Evolutionary conservation across 1,140 invertebrate species (phyloP), one percentile per base, ranked within the genome.

Genomic region (Pseudomyrmex pallidus): DNA sequence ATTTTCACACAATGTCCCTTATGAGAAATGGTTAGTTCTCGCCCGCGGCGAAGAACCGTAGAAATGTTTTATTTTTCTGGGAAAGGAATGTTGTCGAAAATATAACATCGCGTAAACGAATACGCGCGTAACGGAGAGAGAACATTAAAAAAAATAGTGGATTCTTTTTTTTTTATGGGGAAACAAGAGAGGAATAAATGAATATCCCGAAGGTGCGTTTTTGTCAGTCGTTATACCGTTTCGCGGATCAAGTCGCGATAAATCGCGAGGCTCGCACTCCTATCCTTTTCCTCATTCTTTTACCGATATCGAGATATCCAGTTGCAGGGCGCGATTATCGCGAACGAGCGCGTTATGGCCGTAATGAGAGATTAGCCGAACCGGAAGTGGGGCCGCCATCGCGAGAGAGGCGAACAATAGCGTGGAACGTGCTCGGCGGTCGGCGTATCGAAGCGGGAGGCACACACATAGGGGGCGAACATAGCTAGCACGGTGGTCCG

Each of bases 351-450:
- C 64, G 77, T 74, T 80, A 85, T 25, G 66, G 46, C 35, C 48
- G 56, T 76, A 87, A 87, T 85, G 82, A 74, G 67, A 88, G 52
- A 85, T 85, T 87, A 85, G 46, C 59, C 63, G 82, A 78, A 88
- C 77, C 87, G 87, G 87, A 89, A 89, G 80, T 48, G 35, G 35
- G 68, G 25, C n/a, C 73, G 77, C 56, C 73, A 88, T 83, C 80
- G 56, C 67, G 74, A 87, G 61, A 87, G 61, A 85, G 44, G 63
- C 61, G 61, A 85, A 89, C 86, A 88, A 88, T 88, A 46, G 83
- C 52, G 64, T 83, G 84, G 78, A 83, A 87, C 77, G 80, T 63
- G 78, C 80, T 70, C 74, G 68, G 54, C 63, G 56, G 63, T 68
- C n/a, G 20, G 17, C 59, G 25, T 73, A 86, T 86, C 83, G 74